phyloP scores from a whole-genome alignment of 2,113 vertebrate genomes.

The Serilophus lunatus region DNA sequence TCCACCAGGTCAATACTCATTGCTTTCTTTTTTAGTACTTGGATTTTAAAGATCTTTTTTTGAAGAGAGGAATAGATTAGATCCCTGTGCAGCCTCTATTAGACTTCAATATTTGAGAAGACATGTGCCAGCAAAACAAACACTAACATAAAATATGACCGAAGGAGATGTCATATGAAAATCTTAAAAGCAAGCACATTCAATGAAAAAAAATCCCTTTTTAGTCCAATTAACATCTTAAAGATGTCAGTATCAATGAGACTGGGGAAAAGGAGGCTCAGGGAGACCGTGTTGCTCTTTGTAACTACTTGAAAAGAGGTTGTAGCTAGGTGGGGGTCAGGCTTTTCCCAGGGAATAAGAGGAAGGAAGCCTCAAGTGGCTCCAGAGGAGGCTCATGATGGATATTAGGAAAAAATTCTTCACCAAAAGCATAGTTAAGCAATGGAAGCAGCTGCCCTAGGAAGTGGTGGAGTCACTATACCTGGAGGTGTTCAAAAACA shows the following conservation, averaged over 20 bases:
- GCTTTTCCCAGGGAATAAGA: background rate
- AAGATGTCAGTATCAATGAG: background rate
- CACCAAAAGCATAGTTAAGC: background rate
- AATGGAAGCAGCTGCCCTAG: background rate
- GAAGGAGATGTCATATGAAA: background rate
- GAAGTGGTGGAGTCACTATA: rapidly evolving
- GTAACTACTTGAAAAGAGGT: background rate
- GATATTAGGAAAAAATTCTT: rapidly evolving
- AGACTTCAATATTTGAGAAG: background rate
- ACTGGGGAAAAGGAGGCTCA: background rate
- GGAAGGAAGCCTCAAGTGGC: background rate
- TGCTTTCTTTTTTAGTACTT: background rate
- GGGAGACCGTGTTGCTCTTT: background rate
- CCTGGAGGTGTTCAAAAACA: background rate
- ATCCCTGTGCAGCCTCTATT: background rate
- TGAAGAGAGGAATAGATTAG: background rate
- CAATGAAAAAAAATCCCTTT: background rate
- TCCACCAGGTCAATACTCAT: rapidly evolving
- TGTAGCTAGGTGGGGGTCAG: background rate
- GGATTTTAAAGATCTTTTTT: background rate
- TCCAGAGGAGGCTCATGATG: background rate
- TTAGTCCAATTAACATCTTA: background rate
- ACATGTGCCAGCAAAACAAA: background rate
- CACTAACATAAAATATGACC: background rate
- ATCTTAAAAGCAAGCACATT: background rate